Evolutionary conservation across 2,888 invertebrate genomes (phyloP).

Genomic region (Acanthosepion lycidas): DNA sequence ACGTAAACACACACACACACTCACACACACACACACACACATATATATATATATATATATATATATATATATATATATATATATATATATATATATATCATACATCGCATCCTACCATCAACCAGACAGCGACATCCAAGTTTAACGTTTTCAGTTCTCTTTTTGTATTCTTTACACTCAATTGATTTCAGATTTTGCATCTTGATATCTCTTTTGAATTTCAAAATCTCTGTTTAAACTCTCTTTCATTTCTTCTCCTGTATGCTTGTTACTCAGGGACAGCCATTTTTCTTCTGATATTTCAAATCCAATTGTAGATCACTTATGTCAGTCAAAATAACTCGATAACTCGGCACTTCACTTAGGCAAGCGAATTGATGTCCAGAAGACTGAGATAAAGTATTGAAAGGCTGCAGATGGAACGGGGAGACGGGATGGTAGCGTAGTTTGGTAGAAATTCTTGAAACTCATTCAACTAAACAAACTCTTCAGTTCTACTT

Average conservation of each 20-base stretch:
- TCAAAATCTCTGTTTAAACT: slow-evolving; percentile 33
- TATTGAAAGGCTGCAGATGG: background rate
- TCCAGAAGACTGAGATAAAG: background rate
- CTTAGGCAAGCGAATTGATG: slow-evolving; percentile 4
- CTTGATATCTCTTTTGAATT: background rate
- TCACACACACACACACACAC: too few relatives aligned
- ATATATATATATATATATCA: background rate
- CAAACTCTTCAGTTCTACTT: slow-evolving; percentile 33
- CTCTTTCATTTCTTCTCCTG: background rate
- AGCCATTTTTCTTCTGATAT: background rate
- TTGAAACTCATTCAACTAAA: slow-evolving; percentile 33
- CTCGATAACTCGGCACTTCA: slow-evolving; percentile 15
- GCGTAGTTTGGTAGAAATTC: background rate
- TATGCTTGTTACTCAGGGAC: background rate
- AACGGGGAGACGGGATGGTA: background rate
- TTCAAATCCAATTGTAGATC: slow-evolving; percentile 33
- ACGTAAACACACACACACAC: too few relatives aligned
- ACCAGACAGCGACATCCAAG: background rate
- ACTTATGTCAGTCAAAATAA: slow-evolving; percentile 21
- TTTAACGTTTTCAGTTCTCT: background rate
- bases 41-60: too few relatives aligned
- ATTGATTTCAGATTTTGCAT: background rate
- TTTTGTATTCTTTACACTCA: background rate
- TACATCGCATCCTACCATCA: background rate
- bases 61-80: too few relatives aligned